phyloP scores from a whole-genome alignment of 1,140 invertebrate species.

The Calosoma granatense region DNA sequence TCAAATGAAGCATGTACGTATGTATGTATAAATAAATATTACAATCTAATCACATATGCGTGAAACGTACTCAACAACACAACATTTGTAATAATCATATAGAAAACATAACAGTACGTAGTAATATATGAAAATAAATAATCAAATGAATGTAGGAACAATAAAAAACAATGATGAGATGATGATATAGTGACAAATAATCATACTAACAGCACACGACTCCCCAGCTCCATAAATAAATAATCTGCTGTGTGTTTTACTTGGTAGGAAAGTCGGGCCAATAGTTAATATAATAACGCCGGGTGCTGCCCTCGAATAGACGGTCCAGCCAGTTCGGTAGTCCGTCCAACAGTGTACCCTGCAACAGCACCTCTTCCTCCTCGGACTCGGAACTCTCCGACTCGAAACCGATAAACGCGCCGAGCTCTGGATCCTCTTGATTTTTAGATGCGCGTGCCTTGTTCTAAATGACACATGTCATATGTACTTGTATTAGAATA shows the following conservation, averaged over 20 bases:
- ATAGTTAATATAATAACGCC: constrained; percentile 90
- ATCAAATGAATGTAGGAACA: too few relatives aligned
- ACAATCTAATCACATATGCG: too few relatives aligned
- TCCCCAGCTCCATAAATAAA: too few relatives aligned
- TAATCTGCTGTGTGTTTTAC: constrained; percentile 19
- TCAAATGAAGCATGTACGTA: too few relatives aligned
- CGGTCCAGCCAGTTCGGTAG: constrained; percentile 94
- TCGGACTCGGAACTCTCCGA: constrained; percentile 56
- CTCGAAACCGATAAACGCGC: constrained; percentile 72
- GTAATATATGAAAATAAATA: too few relatives aligned
- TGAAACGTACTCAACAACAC: too few relatives aligned
- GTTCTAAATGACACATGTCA: constrained; percentile 8
- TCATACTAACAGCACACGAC: too few relatives aligned
- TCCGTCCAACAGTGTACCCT: constrained; percentile 70
- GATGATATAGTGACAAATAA: too few relatives aligned
- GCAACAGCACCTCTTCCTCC: constrained; percentile 30
- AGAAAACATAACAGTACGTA: too few relatives aligned
- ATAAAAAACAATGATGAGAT: too few relatives aligned
- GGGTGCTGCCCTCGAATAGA: constrained; percentile 89
- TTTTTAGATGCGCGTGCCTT: constrained; percentile 49
- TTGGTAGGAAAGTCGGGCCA: constrained; percentile 74
- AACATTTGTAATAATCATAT: too few relatives aligned
- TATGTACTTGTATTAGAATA: background rate
- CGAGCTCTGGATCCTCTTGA: constrained; percentile 55
- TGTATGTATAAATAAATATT: too few relatives aligned